These are phyloP conservation scores for Mionectes macconnelli DNA, from an alignment of 2,113 vertebrate genomes.

Conservation along the genomic window DNA sequence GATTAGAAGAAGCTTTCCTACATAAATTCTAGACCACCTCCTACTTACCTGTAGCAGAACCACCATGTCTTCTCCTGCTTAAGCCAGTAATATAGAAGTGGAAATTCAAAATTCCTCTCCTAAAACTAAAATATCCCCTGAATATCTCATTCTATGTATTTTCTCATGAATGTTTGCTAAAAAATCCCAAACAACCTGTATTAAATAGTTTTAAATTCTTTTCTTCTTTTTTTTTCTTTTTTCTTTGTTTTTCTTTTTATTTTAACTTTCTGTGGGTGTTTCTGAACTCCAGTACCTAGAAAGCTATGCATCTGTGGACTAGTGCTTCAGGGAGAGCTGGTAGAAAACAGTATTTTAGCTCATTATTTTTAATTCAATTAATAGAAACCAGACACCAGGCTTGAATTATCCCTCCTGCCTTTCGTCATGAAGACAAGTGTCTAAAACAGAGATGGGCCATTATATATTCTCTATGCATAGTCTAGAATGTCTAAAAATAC, in stretches of 20 bases:
- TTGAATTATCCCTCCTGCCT: conserved; percentile 3
- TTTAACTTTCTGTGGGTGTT: neutral
- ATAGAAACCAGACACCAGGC: neutral
- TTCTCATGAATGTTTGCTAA: neutral
- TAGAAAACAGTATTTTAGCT: neutral
- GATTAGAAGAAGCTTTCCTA: neutral
- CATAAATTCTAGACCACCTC: neutral
- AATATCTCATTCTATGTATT: neutral
- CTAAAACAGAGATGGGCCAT: neutral
- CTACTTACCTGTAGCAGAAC: neutral
- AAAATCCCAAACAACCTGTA: neutral
- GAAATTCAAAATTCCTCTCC: neutral
- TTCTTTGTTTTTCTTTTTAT: neutral
- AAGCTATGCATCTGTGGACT: neutral
- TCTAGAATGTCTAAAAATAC: neutral
- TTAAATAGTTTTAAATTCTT: neutral
- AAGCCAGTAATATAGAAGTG: neutral
- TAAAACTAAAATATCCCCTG: neutral
- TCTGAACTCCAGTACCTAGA: neutral
- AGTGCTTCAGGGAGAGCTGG: neutral
- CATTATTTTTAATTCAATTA: conserved; percentile 32
- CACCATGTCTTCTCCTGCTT: neutral
- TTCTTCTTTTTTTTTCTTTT: no score
- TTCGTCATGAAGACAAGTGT: neutral
- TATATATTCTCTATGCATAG: neutral